Evolutionary conservation across 2,888 invertebrate genomes (phyloP).

Genomic region (Cephus pulcher): DNA sequence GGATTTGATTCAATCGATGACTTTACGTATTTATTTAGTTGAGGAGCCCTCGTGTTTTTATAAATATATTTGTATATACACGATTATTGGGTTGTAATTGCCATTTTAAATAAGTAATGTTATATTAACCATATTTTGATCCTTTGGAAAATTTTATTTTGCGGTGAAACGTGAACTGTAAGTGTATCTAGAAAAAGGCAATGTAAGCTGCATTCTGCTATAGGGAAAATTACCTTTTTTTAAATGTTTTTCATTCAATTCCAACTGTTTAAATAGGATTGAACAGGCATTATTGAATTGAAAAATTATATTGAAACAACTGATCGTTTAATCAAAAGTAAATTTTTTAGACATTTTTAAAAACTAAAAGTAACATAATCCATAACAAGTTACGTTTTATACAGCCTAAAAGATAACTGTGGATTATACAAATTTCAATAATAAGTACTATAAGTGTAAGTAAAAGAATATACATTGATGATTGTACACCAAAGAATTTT

Average conservation of each 20-base stretch:
- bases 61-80: background rate
- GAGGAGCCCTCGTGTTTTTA: background rate
- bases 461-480: slow-evolving; percentile 15
- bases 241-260: background rate
- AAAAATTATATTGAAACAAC: background rate
- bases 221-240: background rate
- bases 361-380: background rate
- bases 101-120: background rate
- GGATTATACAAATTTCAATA: background rate
- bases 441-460: slow-evolving; percentile 6
- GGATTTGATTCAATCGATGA: background rate
- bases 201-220: background rate
- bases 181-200: background rate
- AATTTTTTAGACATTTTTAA: background rate
- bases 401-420: background rate
- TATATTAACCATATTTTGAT: background rate
- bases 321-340: background rate
- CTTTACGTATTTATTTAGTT: background rate
- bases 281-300: background rate
- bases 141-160: background rate
- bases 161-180: background rate
- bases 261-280: background rate
- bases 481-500: slow-evolving; percentile 4
- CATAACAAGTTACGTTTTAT: slow-evolving; percentile 4
- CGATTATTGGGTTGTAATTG: background rate